phyloP scores from a whole-genome alignment of 2,888 invertebrate genomes.

The Philopedon plagiatum region DNA sequence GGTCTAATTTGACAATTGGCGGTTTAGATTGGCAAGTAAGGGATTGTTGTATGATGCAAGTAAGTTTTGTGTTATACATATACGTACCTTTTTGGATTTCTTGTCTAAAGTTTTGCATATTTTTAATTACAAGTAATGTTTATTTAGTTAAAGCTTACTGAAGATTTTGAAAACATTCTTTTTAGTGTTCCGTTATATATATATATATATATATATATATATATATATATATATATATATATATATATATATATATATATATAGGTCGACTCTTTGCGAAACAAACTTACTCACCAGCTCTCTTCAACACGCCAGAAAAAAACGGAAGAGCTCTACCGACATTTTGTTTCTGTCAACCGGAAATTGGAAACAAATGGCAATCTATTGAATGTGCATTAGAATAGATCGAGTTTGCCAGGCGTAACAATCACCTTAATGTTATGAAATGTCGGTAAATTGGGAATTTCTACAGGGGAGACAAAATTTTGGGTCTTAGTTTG shows the following conservation, averaged over 20 bases:
- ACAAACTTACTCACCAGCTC: slow-evolving; percentile 17
- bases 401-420: slow-evolving; percentile 22
- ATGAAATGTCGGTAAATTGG: slow-evolving; percentile 8
- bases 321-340: slow-evolving; percentile 64
- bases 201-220: too few relatives aligned
- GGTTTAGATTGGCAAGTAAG: too few relatives aligned
- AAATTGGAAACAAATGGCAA: slow-evolving; percentile 67
- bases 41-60: too few relatives aligned
- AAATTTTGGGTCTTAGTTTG: too few relatives aligned
- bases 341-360: slow-evolving; percentile 63
- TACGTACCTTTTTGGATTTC: too few relatives aligned
- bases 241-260: not conserved
- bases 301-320: slow-evolving; percentile 55
- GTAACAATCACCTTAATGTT: slow-evolving; percentile 31
- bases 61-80: too few relatives aligned
- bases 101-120: too few relatives aligned
- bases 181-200: too few relatives aligned
- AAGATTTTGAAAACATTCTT: too few relatives aligned
- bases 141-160: too few relatives aligned
- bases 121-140: too few relatives aligned
- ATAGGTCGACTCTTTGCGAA: not conserved
- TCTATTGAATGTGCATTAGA: slow-evolving; percentile 56
- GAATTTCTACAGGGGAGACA: not conserved
- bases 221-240: not conserved
- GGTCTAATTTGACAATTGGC: too few relatives aligned